phyloP scores from a whole-genome alignment of 92 coral and sea anemone genomes.

The Micromussa lordhowensis region DNA sequence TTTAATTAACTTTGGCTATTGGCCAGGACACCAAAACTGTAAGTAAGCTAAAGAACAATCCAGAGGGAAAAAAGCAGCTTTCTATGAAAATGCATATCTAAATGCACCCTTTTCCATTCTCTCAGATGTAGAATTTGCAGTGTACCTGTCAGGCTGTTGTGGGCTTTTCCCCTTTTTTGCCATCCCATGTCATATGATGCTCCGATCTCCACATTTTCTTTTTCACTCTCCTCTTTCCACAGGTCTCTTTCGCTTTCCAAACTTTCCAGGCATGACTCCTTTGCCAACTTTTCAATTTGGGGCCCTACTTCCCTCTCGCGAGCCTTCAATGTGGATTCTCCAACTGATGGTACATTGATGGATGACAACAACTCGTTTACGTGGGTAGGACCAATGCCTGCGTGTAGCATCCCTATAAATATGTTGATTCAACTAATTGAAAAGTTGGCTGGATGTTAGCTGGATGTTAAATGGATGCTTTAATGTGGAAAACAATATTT shows the following conservation, averaged over 20 bases:
- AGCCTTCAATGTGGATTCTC: constrained; percentile 9
- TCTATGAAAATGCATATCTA: background rate
- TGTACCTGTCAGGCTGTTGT: constrained; percentile 15
- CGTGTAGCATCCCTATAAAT: constrained; percentile 22
- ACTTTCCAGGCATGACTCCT: constrained; percentile 11
- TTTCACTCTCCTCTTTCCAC: background rate
- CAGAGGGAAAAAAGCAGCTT: background rate
- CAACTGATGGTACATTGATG: constrained; percentile 15
- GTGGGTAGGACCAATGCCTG: constrained; percentile 19
- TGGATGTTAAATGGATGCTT: constrained; percentile 1
- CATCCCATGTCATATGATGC: constrained; percentile 30
- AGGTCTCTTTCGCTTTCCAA: background rate
- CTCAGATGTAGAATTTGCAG: too few relatives aligned
- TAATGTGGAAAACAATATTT: constrained; percentile 4
- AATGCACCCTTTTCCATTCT: background rate
- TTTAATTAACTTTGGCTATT: too few relatives aligned
- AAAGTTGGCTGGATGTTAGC: too few relatives aligned
- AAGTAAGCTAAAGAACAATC: too few relatives aligned
- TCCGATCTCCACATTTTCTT: constrained; percentile 4
- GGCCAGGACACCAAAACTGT: too few relatives aligned
- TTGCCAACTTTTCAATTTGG: constrained; percentile 14
- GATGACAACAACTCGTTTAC: constrained; percentile 8
- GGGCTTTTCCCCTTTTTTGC: constrained; percentile 13
- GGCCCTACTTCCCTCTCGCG: constrained; percentile 17
- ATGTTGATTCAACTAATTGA: background rate